Evolutionary conservation across 1,140 invertebrate genomes (phyloP).

Genomic region (Megathymus violae): DNA sequence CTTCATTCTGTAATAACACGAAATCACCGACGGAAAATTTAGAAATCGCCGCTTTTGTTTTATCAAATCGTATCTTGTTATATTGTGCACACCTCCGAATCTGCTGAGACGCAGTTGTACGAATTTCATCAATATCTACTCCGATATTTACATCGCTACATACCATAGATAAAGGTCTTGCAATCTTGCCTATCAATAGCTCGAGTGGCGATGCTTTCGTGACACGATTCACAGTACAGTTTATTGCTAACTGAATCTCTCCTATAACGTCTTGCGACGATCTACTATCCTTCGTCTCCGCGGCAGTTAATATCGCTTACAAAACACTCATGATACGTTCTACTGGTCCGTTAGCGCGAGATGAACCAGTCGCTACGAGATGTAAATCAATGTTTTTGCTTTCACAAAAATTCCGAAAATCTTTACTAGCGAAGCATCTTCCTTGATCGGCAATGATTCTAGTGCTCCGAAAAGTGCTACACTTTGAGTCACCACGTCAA

Average conservation of each 20-base stretch:
- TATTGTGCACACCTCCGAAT: neutral
- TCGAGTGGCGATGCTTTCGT: constrained; percentile 52
- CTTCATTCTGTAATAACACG: constrained; percentile 3
- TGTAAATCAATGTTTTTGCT: constrained; percentile 45
- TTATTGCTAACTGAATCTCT: constrained; percentile 60
- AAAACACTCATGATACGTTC: constrained; percentile 56
- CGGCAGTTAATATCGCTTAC: constrained; percentile 20
- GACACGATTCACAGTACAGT: constrained; percentile 50
- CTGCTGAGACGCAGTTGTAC: neutral
- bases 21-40: neutral
- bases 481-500: constrained; percentile 9
- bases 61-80: constrained; percentile 5
- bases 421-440: constrained; percentile 48
- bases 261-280: constrained; percentile 53
- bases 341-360: constrained; percentile 49
- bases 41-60: neutral
- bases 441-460: constrained; percentile 57
- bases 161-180: constrained; percentile 1
- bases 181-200: constrained; percentile 17
- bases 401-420: constrained; percentile 52
- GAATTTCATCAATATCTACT: neutral
- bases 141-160: neutral
- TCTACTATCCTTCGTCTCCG: constrained; percentile 21
- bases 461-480: constrained; percentile 51
- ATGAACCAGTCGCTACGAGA: constrained; percentile 48